A percentile compares a stretch with the other conserved stretches of the same genome.
phyloP scores from a whole-genome alignment of 2,113 vertebrate species.

The Chauna torquata region DNA sequence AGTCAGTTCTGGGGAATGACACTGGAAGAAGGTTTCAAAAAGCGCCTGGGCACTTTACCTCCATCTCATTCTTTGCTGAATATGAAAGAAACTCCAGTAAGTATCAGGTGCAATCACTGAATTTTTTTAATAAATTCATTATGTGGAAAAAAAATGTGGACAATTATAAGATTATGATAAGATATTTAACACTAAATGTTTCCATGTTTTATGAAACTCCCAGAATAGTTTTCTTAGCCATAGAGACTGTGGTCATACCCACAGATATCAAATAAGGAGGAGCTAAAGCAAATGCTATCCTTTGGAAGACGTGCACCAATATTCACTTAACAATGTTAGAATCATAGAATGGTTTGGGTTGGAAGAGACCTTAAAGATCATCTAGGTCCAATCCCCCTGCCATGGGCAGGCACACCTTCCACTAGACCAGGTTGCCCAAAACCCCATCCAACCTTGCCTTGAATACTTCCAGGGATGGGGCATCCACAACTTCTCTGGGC shows the following conservation, averaged over 20 bases:
- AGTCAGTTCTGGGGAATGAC: conserved; percentile 82
- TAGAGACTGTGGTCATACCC: not conserved
- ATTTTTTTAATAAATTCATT: not conserved
- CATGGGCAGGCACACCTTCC: not conserved
- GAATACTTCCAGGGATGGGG: not conserved
- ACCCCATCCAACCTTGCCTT: not conserved
- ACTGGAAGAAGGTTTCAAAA: conserved; percentile 75
- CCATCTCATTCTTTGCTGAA: conserved; percentile 72
- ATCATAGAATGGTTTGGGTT: not conserved
- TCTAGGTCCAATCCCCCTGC: not conserved
- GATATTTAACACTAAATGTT: not conserved
- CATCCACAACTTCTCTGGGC: not conserved
- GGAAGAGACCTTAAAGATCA: not conserved
- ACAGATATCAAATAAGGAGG: not conserved
- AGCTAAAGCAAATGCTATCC: not conserved
- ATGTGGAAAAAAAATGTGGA: not conserved
- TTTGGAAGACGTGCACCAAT: not conserved
- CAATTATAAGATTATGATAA: not conserved
- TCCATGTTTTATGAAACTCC: not conserved
- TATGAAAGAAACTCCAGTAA: conserved; percentile 73
- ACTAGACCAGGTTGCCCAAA: not conserved
- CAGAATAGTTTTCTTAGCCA: not conserved
- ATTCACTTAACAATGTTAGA: not conserved
- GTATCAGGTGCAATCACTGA: not conserved
- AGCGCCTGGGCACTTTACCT: conserved; percentile 75